Base-by-base conservation (phyloP, 2,888 invertebrate genomes). In the Aporophyla lueneburgensis region DNA sequence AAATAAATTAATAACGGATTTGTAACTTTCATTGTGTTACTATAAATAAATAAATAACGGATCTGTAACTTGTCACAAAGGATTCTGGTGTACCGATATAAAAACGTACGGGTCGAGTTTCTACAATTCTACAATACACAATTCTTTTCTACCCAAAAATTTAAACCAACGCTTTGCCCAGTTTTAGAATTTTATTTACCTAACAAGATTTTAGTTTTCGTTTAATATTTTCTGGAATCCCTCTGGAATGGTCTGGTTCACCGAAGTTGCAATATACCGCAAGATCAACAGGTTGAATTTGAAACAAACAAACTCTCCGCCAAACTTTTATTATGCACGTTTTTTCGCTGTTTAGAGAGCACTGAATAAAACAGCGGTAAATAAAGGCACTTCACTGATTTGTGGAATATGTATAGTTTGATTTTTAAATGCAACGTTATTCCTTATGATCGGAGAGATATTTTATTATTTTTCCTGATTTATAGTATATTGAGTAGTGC, bases 221-320 rank as follows among this genome's bases (percentile, higher is more conserved):
- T 58, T 56, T 56, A 56, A 46, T 68, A 68, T n/a, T 81, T 14
- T 33, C 56, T 58, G 21, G 4, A 59, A 65, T 59, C 53, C 77
- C 56, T 16, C 14, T 43, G 43, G 77, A 69, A 59, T 69, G 3
- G 21, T 68, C 19, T 59, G 33, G 51, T 77, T 33, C 12, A 0
- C 56, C 53, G 43, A 27, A 66, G 43, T 70, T 66, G 51, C 62
- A 68, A 62, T 61, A 61, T 59, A 74, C 66, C 61, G 76, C 40
- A 72, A 83, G 24, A 74, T 51, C 81, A 84, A 81, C 81, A 84
- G 80, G 80, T 83, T 69, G 72, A 65, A 65, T 78, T 78, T 68
- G 12, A 65, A 80, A 76, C 83, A 61, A 68, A 67, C 62, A 54
- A 58, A 78, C 56, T 66, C 66, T n/a, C 19, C 27, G 16, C 16